Base-by-base conservation (phyloP, 2,888 invertebrate species). In the Punctoribates punctum region DNA sequence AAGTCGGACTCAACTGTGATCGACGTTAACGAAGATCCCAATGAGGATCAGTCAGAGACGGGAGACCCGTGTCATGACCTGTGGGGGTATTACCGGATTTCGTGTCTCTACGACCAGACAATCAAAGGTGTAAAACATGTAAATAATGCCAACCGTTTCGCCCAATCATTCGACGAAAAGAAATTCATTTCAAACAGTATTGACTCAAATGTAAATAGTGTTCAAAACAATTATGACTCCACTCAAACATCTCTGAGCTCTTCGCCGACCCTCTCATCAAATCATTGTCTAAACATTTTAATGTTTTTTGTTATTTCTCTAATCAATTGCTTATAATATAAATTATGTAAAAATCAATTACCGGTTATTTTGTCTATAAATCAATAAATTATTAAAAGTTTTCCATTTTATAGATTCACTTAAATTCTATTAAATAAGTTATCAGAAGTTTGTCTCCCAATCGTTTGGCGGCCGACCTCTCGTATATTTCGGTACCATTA, bases 71-170 rank as follows among this genome's bases (percentile, higher is more conserved):
- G 75, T 46, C 34, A 20, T 29, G 75, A 51, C n/a, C 29, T 75
- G 13, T 51, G 38, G 38, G 75, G 74, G 5, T 77, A 73, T 73
- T 77, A 77, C 34, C 54, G 77, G 20, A 48, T 75, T 29, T 29
- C 77, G 1, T 77, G 77, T 62, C 38, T 77, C n/a, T 77, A 77
- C 60, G 77, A 77, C 42, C 27, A 27, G 20, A 48, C 72, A 27
- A 29, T 77, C 17, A 77, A 77, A 48, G 75, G 70, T 6, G 27
- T 76, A 15, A 48, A 38, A 46, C 72, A 42, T n/a, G 72, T 57
- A 17, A 60, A 48, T 27, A 34, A 51, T 15, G 62, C 75, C 29
- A 51, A 46, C 29, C 38, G 57, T 48, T 75, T 77, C 46, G 77
- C 73, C 8, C 48, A 57, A 62, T 73, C 73, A 20, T 75, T 75